A percentile compares a stretch with the other conserved stretches of the same genome.
These are phyloP conservation scores for Pipistrellus pipistrellus DNA, from an alignment of 2,797 vertebrate species.

Conservation along the genomic window DNA sequence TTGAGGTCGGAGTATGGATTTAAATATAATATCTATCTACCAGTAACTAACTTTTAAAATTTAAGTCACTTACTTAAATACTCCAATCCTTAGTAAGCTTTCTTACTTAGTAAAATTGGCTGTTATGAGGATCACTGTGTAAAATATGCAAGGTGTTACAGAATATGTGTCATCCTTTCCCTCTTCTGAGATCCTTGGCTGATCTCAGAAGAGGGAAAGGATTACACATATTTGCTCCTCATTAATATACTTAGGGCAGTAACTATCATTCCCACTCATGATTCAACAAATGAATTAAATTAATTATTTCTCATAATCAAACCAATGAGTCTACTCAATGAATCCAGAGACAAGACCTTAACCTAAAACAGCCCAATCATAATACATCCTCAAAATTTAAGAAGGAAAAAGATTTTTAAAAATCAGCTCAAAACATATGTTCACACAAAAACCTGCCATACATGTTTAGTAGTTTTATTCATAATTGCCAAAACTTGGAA, in stretches of 20 bases:
- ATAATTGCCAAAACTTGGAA: background rate
- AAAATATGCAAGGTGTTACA: background rate
- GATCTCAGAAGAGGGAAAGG: too few species aligned
- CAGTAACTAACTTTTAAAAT: background rate
- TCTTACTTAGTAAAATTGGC: background rate
- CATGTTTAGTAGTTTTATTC: background rate
- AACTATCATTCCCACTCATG: background rate
- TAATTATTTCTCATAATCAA: background rate
- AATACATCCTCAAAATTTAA: background rate
- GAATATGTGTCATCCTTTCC: background rate
- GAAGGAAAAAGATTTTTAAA: background rate
- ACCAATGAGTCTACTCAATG: background rate
- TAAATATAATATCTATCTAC: background rate
- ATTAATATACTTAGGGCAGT: background rate
- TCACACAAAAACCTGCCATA: background rate
- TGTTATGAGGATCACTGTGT: background rate
- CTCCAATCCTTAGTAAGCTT: background rate
- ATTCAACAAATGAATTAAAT: background rate
- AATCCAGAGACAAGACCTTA: background rate
- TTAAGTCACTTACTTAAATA: background rate
- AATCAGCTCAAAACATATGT: background rate
- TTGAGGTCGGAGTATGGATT: background rate
- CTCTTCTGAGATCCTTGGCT: background rate
- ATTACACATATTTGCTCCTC: too few species aligned
- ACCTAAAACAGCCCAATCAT: background rate